phyloP scores from a whole-genome alignment of 2,797 vertebrate species.

The Dryobates pubescens region DNA sequence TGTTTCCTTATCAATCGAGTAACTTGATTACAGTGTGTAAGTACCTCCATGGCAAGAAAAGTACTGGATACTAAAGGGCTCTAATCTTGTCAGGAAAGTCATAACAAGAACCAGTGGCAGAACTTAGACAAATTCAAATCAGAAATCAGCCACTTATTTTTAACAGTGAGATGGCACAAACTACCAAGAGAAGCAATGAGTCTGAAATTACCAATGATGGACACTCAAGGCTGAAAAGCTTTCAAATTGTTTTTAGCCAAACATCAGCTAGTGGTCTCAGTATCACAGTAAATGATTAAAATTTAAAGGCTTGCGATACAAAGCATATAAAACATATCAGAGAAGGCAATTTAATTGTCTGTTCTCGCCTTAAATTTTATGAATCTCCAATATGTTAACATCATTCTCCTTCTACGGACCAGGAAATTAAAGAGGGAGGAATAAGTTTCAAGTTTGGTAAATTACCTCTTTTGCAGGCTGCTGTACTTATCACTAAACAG shows the following conservation, averaged over 20 bases:
- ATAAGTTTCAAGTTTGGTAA: conserved; percentile 1
- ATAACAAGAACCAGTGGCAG: conserved; percentile 64
- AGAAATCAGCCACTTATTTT: conserved; percentile 32
- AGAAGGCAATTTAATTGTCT: conserved; percentile 42
- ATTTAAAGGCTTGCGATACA: conserved; percentile 46
- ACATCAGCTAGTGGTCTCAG: conserved; percentile 43
- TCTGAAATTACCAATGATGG: conserved; percentile 41
- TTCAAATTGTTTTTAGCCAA: conserved; percentile 56
- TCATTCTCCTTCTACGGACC: neutral
- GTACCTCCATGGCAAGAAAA: conserved; percentile 68
- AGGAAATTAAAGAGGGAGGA: conserved; percentile 34
- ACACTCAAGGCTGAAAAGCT: conserved; percentile 41
- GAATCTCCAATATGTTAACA: conserved; percentile 50
- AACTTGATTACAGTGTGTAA: conserved; percentile 68
- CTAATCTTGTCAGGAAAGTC: conserved; percentile 66
- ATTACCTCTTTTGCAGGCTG: neutral
- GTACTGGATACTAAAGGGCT: conserved; percentile 54
- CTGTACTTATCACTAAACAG: neutral
- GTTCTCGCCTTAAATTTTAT: conserved; percentile 57
- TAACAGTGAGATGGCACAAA: conserved; percentile 28
- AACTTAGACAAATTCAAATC: conserved; percentile 53
- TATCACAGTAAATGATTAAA: conserved; percentile 53
- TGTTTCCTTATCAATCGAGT: conserved; percentile 60
- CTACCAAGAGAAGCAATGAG: conserved; percentile 23
- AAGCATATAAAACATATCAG: conserved; percentile 48